Base-by-base conservation (phyloP, 2,888 invertebrate genomes). In the Embidobia sp. region DNA sequence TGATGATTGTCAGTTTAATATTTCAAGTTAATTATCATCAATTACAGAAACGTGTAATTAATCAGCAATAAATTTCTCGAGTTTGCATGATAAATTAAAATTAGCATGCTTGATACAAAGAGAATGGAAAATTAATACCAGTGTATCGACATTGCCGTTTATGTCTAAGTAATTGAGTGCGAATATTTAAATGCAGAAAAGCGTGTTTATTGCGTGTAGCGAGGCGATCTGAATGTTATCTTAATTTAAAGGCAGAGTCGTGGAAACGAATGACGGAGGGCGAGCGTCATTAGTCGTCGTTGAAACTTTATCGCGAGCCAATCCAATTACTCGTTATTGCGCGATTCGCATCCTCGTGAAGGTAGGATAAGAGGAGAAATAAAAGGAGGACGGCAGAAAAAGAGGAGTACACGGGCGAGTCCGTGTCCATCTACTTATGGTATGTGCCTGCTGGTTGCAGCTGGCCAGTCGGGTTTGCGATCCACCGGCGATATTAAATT, bases 401-500 rank as follows among this genome's bases (percentile, higher is more conserved):
- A 69, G 69, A 75, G 48, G 29, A 75, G 55, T 67, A 74, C 53
- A 61, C 48, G 66, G 49, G 53, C 51, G 37, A 66, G 77, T 57
- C 57, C 35, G 61, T 57, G 74, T 72, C 73, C 77, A 74, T 74
- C 74, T 78, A 78, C 78, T 78, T 78, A 78, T 78, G 76, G 79
- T 77, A 74, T 74, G 69, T 79, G 76, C 48, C 69, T 79, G 70
- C 63, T 26, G 72, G 75, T 75, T 79, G 77, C 77, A 77, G 79
- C 75, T 79, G 79, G 79, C 33, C 75, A 66, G 79, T 67, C 78
- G 64, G 72, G 63, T 73, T 79, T 79, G 76, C 78, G 77, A 79
- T 79, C 79, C 75, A 33, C 49, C 57, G 79, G 78, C 80, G 91
- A 91, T 91, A 91, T 91, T 91, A 92, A 92, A 91, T 91, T 91